Base-by-base conservation (phyloP, 2,888 invertebrate genomes). In the Luperina nickerlii region DNA sequence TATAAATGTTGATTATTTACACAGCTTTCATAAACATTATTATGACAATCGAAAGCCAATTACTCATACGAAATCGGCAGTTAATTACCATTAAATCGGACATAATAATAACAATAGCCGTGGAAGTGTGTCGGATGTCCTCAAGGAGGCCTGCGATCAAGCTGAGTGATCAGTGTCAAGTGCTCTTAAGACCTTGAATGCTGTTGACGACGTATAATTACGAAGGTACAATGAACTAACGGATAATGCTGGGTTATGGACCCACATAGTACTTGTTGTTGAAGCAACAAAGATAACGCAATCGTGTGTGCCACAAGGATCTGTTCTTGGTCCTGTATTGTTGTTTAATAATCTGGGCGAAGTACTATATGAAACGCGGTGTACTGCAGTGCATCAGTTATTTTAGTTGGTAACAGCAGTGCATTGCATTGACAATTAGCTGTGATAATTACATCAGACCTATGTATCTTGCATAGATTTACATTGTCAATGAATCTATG, bases 111-210 rank as follows among this genome's bases (percentile, higher is more conserved):
- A 90, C 90, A 88, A 89, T 90, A 82, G 85, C 83, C 87, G 81
- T 87, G 88, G 89, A 92, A 92, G 91, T 91, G 90, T 92, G 93
- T 93, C 94, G 95, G 95, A 96, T 94, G 95, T 95, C 94, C 93
- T 94, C 95, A 95, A 95, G 94, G 93, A 90, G 88, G 87, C 88
- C 85, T 90, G 91, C 87, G 90, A 90, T 88, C 92, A 93, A 92
- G 92, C 86, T 90, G 85, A 82, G 85, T 90, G 93, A 95, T 95
- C 94, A 94, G 95, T 93, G 95, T 95, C 95, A 95, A 94, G 93
- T 90, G 88, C 86, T 87, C 79, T 83, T 84, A 82, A 80, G 88
- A 90, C 93, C 93, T 94, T 93, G 93, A 89, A 82, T 80, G 79
- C 66, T 79, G 79, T 79, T 42, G 74, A 77, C 78, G 81, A 71